These are phyloP conservation scores for Nebria salina DNA, from an alignment of 2,888 invertebrate genomes.

Conservation along the genomic window DNA sequence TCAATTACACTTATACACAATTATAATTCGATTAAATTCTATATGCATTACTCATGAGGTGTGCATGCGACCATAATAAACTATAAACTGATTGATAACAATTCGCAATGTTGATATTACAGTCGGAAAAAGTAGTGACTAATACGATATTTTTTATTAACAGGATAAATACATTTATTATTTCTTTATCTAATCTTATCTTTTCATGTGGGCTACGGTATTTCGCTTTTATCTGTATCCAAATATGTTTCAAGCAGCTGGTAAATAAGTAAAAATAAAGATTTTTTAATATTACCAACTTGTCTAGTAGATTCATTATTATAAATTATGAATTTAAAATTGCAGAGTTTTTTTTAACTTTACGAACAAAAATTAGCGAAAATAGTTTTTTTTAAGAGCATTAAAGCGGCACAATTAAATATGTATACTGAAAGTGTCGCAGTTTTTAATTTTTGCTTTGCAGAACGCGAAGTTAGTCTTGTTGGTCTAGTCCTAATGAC, in stretches of 20 bases:
- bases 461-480: not conserved
- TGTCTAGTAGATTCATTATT: no score
- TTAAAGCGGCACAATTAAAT: not conserved
- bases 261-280: no score
- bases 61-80: not conserved
- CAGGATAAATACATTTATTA: not conserved
- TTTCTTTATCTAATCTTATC: not conserved
- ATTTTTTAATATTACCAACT: no score
- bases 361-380: no score
- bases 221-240: not conserved
- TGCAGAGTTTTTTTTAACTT: no score
- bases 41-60: not conserved
- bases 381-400: not conserved
- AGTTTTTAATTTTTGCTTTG: not conserved
- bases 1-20: not conserved
- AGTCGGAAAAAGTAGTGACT: not conserved
- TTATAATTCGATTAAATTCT: not conserved
- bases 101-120: not conserved
- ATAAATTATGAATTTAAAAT: no score
- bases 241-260: no score
- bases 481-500: constrained; percentile 10
- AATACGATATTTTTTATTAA: not conserved
- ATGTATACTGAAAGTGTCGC: not conserved
- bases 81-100: not conserved
- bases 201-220: not conserved